Base-by-base conservation (phyloP, 2,888 invertebrate species). In the Apotomis turbidana region DNA sequence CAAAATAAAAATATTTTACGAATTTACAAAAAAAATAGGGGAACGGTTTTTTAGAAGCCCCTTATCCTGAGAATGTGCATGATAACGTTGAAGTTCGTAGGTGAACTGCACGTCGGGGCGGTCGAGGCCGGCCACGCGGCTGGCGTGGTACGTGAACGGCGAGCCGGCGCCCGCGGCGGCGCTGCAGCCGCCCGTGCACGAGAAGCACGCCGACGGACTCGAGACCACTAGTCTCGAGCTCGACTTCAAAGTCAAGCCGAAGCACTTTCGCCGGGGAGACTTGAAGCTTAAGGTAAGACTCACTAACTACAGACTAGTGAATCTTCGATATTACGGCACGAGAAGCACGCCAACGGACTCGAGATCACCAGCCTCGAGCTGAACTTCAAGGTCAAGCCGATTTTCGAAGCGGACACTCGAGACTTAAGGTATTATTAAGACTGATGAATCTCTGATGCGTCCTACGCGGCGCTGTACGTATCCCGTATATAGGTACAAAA, bases 91-190 rank as follows among this genome's bases (percentile, higher is more conserved):
- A 49, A 49, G 6, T 49, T 8, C 3, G 9, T 49, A 66, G 66
- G 96, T 97, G 78, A 97, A 97, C 91, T 97, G 97, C 91, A 97
- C 97, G 5, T 97, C 97, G 52, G 96, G 96, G 13, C 94, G 96
- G 78, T 97, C 97, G 59, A 95, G 96, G 82, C 97, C 97, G 5
- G 97, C 97, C 12, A 97, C 97, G 72, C 95, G 95, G 82, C 95
- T 97, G 70, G 95, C 96, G 78, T 97, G 97, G 97, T 97, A 96
- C 94, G 96, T 97, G 90, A 97, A 97, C 89, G 97, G 97, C 41
- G 96, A 97, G 85, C 96, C 96, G 78, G 95, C 95, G 49, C 95
- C 95, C 49, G 79, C 94, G 3, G 83, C 85, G 4, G 90, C 94
- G 5, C 84, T 95, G 73, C 84, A 90, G 3, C 89, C 94, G 6